Percentiles rank a stretch among this genome's conserved stretches.
Evolutionary conservation across 2,113 vertebrate species (phyloP).

Genomic region (Podarcis raffonei): DNA sequence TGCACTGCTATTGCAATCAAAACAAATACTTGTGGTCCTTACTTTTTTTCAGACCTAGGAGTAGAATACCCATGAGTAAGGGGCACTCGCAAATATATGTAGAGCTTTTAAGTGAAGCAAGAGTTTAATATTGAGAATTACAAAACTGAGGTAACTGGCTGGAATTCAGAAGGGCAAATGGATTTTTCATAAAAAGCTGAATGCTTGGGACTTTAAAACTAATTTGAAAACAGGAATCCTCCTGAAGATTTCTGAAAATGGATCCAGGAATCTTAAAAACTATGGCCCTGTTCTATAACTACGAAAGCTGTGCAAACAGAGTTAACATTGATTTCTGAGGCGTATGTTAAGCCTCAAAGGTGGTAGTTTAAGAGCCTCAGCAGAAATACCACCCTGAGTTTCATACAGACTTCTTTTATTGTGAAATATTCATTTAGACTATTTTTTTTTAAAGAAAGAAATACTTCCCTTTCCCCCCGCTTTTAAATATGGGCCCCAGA

Average conservation of each 20-base stretch:
- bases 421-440: constrained; percentile 66
- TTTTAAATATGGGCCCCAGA: constrained; percentile 53
- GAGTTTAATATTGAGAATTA: background rate
- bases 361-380: constrained; percentile 36
- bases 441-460: constrained; percentile 46
- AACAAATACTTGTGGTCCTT: background rate
- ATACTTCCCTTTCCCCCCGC: constrained; percentile 10
- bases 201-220: background rate
- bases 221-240: background rate
- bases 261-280: background rate
- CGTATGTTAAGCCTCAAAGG: constrained; percentile 32
- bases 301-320: constrained; percentile 10
- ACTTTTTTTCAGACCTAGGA: background rate
- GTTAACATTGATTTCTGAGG: background rate
- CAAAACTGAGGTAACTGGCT: background rate
- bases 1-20: too few relatives aligned
- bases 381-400: constrained; percentile 41
- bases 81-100: too few relatives aligned
- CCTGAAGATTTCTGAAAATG: background rate
- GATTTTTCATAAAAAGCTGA: background rate
- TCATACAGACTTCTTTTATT: constrained; percentile 43
- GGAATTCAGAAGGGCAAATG: background rate
- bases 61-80: background rate
- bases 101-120: background rate
- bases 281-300: constrained; percentile 1